phyloP scores from a whole-genome alignment of 2,888 invertebrate species.

The Nycteola revayana region DNA sequence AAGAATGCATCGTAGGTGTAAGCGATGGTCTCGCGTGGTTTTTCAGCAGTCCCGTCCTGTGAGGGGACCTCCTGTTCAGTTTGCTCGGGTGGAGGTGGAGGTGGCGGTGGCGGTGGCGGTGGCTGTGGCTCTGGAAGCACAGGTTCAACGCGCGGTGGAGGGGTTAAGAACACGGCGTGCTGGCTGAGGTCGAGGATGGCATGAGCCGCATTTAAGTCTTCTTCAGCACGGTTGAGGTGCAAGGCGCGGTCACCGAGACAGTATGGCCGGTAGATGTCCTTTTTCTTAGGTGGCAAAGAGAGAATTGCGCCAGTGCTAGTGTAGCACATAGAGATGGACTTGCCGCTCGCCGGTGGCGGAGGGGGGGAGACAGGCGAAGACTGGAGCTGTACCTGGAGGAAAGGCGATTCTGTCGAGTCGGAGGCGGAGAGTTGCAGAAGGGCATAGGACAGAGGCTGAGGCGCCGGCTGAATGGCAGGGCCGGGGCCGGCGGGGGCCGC shows the following conservation, averaged over 20 bases:
- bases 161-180: conserved; percentile 88
- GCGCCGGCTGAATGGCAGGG: conserved; percentile 58
- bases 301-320: conserved; percentile 92
- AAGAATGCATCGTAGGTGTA: conserved; percentile 97
- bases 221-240: conserved; percentile 85
- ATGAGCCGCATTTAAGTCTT: conserved; percentile 93
- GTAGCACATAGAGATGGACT: conserved; percentile 91
- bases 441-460: conserved; percentile 73
- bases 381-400: conserved; percentile 72
- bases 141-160: conserved; percentile 42
- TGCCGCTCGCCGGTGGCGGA: conserved; percentile 82
- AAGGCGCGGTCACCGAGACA: conserved; percentile 87
- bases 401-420: conserved; percentile 62
- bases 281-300: conserved; percentile 93
- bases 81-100: conserved; percentile 35
- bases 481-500: conserved; percentile 75
- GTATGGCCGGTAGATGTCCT: conserved; percentile 95
- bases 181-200: conserved; percentile 95
- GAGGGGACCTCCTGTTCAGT: conserved; percentile 29
- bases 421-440: conserved; percentile 74
- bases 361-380: conserved; percentile 76
- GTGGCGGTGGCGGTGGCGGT: conserved; percentile 32
- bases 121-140: conserved; percentile 43
- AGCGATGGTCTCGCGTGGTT: conserved; percentile 87
- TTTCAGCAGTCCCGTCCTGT: conserved; percentile 37